These are phyloP conservation scores for Pitangus sulphuratus DNA, from an alignment of 2,797 vertebrate genomes.

Conservation along the genomic window DNA sequence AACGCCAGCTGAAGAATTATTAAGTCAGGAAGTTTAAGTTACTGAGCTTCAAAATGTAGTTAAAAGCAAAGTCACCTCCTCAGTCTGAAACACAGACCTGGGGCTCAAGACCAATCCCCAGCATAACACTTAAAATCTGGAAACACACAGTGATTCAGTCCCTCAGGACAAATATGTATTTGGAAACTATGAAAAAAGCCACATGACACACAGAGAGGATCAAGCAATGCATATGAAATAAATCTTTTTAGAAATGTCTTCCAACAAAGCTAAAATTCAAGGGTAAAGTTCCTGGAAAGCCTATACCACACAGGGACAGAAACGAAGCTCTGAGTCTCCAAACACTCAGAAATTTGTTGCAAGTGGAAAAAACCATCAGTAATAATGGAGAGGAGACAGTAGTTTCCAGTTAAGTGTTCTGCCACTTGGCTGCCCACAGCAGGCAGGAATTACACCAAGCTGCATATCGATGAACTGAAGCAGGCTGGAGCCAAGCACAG, in stretches of 20 bases:
- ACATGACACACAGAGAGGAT: neutral
- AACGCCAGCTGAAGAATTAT: neutral
- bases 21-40: neutral
- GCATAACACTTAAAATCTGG: neutral
- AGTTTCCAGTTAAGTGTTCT: neutral
- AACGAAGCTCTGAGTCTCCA: neutral
- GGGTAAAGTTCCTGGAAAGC: neutral
- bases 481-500: neutral
- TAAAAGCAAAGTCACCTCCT: neutral
- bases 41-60: neutral
- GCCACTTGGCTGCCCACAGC: neutral
- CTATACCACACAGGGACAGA: neutral
- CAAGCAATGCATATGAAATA: neutral
- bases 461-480: neutral
- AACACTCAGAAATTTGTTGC: neutral
- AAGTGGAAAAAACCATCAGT: neutral
- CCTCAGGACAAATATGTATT: neutral
- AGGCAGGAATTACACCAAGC: neutral
- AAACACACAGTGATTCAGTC: conserved; percentile 24
- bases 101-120: neutral
- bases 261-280: neutral
- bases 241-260: neutral
- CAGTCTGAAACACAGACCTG: neutral
- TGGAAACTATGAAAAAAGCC: conserved; percentile 43
- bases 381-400: neutral